Conservation (phyloP, 2,113 vertebrate species). For the Pedionomus torquatus region DNA sequence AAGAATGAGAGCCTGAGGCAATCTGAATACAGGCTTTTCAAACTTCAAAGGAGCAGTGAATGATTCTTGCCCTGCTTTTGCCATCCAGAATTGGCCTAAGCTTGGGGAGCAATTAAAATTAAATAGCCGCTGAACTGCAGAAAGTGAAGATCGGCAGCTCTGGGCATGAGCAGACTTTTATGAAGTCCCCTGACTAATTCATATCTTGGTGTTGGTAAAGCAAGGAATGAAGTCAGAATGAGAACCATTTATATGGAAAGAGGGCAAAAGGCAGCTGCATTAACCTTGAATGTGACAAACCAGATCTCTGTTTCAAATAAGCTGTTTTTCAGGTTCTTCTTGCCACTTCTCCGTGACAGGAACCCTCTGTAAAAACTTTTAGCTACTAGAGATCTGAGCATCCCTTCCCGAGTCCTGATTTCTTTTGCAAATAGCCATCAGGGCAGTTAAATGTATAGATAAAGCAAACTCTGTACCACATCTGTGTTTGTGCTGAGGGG, state of each 20-base stretch:
- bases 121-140: constrained; percentile 75
- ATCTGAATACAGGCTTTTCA: constrained; percentile 73
- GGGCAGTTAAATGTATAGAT: background rate
- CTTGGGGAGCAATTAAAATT: constrained; percentile 84
- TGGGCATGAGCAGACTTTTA: constrained; percentile 61
- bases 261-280: background rate
- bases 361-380: background rate
- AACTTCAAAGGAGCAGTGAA: constrained; percentile 76
- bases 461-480: background rate
- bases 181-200: constrained; percentile 63
- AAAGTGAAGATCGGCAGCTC: constrained; percentile 62
- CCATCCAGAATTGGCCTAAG: constrained; percentile 75
- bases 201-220: background rate
- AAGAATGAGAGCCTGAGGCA: constrained; percentile 71
- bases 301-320: background rate
- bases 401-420: background rate
- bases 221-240: background rate
- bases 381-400: background rate
- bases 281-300: constrained; percentile 5
- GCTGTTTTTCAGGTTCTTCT: background rate
- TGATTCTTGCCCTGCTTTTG: constrained; percentile 73
- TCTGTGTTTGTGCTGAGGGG: background rate
- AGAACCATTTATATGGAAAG: background rate
- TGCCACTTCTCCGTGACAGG: background rate
- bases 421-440: background rate